Evolutionary conservation across 2,113 vertebrate species (phyloP), one percentile per base, ranked within the genome.

Genomic region (Brachionichthys hirsutus): DNA sequence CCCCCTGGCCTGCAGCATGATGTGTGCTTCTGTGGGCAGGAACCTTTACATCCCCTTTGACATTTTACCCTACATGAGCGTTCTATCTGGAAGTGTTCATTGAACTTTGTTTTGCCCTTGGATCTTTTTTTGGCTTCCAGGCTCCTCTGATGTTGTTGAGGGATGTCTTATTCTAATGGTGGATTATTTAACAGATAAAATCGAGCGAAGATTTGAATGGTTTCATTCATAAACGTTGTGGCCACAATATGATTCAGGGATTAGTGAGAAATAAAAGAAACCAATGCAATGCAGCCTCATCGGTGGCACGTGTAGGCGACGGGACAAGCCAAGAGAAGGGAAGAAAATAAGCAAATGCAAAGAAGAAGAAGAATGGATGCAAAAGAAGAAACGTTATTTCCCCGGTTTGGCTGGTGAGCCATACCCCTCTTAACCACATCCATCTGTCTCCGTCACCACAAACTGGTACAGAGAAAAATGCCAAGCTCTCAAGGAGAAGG

Each of bases 381-480:
- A 10, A 12, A 47, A 49, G 17, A 16, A 47, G 35, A 56, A 38
- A 41, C 34, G 22, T 54, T 45, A 67, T 61, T 70, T 57, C 62
- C 65, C 56, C 48, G 63, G 50, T 35, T 20, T 54, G 64, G 60
- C 35, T 62, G 36, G 15, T 36, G 42, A 74, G 50, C 64, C 35
- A 12, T 73, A 47, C 55, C 70, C 61, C 20, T 69, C 49, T 76
- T 57, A 42, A 48, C 67, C 60, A 67, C 24, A 66, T 51, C 76
- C 77, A 82, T 85, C 80, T 75, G 81, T 87, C 83, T 80, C 73
- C 68, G 79, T 78, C 78, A 58, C 55, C 51, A 60, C 75, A 48
- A 40, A 74, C 65, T 62, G 43, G 54, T 51, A 50, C 54, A 43
- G 51, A 41, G 67, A 71, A 70, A 75, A 68, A 64, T 55, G 60